Evolutionary conservation across 2,888 invertebrate genomes (phyloP).

Genomic region (Formica aserva): DNA sequence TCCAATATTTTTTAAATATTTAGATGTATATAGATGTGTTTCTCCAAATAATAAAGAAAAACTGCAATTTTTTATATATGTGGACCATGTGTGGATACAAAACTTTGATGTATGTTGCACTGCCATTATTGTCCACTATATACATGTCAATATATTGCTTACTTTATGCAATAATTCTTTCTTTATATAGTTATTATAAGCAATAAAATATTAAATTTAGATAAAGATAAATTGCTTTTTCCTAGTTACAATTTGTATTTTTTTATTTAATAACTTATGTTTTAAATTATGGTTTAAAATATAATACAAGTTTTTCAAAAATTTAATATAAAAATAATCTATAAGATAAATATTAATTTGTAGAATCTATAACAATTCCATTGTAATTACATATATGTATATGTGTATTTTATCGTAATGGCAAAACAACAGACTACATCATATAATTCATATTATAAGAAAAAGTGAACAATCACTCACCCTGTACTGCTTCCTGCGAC

Average conservation of each 20-base stretch:
- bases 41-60: conserved; percentile 14
- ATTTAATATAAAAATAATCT: conserved; percentile 14
- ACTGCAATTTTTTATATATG: conserved; percentile 4
- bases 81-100: conserved; percentile 69
- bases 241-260: background rate
- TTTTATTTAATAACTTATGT: background rate
- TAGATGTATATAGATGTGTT: background rate
- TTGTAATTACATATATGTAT: background rate
- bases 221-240: conserved; percentile 1
- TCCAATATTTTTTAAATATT: background rate
- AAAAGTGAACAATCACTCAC: conserved; percentile 79
- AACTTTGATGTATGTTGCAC: conserved; percentile 64
- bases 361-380: background rate
- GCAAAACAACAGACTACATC: conserved; percentile 37
- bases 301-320: background rate
- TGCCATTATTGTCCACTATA: conserved; percentile 63
- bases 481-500: conserved; percentile 85
- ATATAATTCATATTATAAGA: conserved; percentile 42
- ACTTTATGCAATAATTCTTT: conserved; percentile 19
- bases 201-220: conserved; percentile 1
- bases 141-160: background rate
- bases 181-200: background rate
- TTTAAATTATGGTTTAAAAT: background rate
- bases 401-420: conserved; percentile 16
- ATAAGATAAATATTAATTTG: conserved; percentile 12